phyloP scores from a whole-genome alignment of 2,888 invertebrate genomes.

The Linnaemya tessellans region DNA sequence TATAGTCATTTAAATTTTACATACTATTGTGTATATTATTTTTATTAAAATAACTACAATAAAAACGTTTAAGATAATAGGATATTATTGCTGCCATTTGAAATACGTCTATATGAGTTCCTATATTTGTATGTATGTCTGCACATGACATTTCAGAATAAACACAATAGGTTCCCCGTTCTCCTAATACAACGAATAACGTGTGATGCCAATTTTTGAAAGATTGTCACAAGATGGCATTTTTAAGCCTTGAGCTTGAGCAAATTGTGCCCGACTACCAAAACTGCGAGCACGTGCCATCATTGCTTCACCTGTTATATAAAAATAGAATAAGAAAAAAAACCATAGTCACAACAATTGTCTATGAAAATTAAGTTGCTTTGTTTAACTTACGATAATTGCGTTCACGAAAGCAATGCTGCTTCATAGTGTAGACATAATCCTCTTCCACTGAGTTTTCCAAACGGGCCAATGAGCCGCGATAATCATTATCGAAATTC shows the following conservation, averaged over 20 bases:
- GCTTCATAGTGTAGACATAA: constrained; percentile 91
- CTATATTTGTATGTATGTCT: background rate
- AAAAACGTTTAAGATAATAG: background rate
- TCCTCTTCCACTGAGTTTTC: constrained; percentile 98
- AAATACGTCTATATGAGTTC: background rate
- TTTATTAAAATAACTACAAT: constrained; percentile 9
- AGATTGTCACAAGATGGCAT: constrained; percentile 92
- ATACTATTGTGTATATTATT: background rate
- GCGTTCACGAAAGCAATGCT: constrained; percentile 96
- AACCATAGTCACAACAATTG: constrained; percentile 31
- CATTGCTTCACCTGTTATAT: constrained; percentile 89
- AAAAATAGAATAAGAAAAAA: constrained; percentile 21
- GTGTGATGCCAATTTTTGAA: constrained; percentile 83
- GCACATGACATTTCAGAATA: background rate
- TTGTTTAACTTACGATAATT: constrained; percentile 86
- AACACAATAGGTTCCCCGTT: background rate
- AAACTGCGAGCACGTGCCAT: constrained; percentile 97
- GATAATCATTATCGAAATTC: constrained; percentile 92
- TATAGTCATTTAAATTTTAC: background rate
- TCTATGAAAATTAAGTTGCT: constrained; percentile 2
- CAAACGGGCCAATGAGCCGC: constrained; percentile 92
- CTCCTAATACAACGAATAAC: constrained; percentile 76
- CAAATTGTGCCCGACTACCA: constrained; percentile 92
- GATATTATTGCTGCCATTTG: constrained; percentile 24
- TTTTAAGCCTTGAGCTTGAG: constrained; percentile 91